Evolutionary conservation across 1,140 invertebrate genomes (phyloP).

Genomic region (Steinernema khuongi): DNA sequence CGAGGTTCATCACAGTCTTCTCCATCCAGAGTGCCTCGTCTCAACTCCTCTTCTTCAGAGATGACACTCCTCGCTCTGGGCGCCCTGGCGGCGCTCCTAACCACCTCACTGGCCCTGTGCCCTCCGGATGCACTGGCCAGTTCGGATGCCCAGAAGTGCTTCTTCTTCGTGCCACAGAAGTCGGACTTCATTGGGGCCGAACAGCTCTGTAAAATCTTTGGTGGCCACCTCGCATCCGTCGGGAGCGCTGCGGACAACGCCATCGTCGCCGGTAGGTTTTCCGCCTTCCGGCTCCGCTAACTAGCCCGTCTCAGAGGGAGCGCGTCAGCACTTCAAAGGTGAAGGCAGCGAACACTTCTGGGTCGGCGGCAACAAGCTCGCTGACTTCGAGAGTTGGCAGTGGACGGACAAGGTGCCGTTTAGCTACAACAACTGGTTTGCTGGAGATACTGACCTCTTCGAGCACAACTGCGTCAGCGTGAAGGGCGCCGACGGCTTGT

Average conservation of each 20-base stretch:
- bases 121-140: not conserved
- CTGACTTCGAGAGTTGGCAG: not conserved
- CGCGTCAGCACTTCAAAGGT: not conserved
- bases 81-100: not conserved
- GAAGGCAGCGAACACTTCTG: not conserved
- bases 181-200: not conserved
- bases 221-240: not conserved
- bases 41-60: not conserved
- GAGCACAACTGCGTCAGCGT: not conserved
- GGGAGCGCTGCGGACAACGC: not conserved
- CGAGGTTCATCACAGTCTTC: too few species aligned
- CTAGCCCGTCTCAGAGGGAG: not conserved
- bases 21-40: not conserved
- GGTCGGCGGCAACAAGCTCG: not conserved
- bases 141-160: not conserved
- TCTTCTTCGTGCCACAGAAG: not conserved
- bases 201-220: not conserved
- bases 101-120: not conserved
- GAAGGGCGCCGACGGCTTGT: not conserved
- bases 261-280: not conserved
- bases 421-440: not conserved
- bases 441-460: not conserved
- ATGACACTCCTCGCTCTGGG: not conserved
- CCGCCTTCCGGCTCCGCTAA: not conserved
- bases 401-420: not conserved